Evolutionary conservation across 2,113 vertebrate genomes (phyloP).

Genomic region (Euleptes europaea): DNA sequence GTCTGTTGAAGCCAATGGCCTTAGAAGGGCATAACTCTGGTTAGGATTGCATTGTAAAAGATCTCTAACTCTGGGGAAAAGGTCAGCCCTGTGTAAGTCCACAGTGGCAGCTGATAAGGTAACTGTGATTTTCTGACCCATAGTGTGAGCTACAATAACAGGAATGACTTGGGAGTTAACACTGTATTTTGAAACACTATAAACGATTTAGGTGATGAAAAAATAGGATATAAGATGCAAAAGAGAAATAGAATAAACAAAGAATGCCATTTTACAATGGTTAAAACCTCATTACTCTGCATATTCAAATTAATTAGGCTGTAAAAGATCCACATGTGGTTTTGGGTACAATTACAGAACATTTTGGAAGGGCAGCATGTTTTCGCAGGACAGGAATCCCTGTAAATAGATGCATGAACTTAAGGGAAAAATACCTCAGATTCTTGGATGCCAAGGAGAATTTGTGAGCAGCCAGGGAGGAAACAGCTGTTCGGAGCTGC

Average conservation of each 20-base stretch:
- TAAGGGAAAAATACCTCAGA: neutral
- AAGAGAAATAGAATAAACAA: neutral
- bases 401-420: neutral
- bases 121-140: no score
- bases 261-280: neutral
- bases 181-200: no score
- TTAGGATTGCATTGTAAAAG: no score
- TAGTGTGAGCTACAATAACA: no score
- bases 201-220: no score
- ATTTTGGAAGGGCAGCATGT: neutral
- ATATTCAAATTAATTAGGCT: neutral
- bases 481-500: neutral
- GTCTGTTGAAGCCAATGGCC: no score
- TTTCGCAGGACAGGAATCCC: neutral
- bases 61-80: no score
- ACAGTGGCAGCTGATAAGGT: no score
- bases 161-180: no score
- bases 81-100: no score
- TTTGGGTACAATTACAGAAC: neutral
- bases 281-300: neutral
- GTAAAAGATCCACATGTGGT: neutral
- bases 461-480: neutral
- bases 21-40: no score
- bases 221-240: no score
- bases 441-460: neutral